These are phyloP conservation scores for Netelia fuscicornis DNA, from an alignment of 2,888 invertebrate genomes.

Conservation along the genomic window DNA sequence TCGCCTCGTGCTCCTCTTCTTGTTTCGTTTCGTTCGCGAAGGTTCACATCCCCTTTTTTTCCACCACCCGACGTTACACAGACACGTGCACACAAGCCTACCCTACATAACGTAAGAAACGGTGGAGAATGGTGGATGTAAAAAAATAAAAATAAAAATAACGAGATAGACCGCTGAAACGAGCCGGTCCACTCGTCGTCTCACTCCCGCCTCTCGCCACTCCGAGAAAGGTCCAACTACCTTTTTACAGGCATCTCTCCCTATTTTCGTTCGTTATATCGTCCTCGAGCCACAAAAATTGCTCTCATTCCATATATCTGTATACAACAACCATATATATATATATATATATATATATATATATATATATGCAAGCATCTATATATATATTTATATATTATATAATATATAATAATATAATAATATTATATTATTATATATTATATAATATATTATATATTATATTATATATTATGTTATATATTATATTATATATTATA, in stretches of 20 bases:
- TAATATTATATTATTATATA: too few relatives aligned
- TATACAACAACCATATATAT: too few relatives aligned
- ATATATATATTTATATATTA: too few relatives aligned
- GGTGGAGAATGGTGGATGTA: constrained; percentile 46
- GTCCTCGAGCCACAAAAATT: constrained; percentile 1
- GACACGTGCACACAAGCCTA: constrained; percentile 7
- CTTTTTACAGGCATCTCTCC: constrained; percentile 5
- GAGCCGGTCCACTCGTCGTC: constrained; percentile 50
- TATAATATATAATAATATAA: too few relatives aligned
- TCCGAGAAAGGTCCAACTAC: constrained; percentile 1
- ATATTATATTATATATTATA: too few relatives aligned
- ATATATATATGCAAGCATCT: too few relatives aligned
- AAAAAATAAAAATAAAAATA: constrained; percentile 47
- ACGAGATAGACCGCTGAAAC: constrained; percentile 30
- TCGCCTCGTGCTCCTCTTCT: constrained; percentile 25
- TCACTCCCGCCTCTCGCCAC: constrained; percentile 20
- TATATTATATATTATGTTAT: too few relatives aligned
- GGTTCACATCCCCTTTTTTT: constrained; percentile 58
- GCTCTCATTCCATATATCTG: not conserved
- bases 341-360: too few relatives aligned
- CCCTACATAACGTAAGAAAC: constrained; percentile 22
- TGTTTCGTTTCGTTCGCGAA: constrained; percentile 42
- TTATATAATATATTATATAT: too few relatives aligned
- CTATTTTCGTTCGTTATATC: constrained; percentile 13
- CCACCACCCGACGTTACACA: not conserved